Evolutionary conservation across 2,888 invertebrate species (phyloP).

Genomic region (Cantharis nigra): DNA sequence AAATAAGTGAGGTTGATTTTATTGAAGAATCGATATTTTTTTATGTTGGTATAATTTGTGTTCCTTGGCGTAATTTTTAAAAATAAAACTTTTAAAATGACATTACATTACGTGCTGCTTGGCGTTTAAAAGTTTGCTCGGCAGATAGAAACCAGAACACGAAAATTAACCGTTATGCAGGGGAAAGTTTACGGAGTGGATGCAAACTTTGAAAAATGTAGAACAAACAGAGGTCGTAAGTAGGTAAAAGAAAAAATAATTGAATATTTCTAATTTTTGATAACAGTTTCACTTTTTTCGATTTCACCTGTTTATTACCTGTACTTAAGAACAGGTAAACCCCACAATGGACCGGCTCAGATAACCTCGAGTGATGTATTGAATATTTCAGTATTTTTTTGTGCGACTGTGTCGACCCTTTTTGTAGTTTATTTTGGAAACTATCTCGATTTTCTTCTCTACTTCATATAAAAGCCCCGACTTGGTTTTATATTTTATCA

Average conservation of each 20-base stretch:
- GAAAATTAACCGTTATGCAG: constrained; percentile 7
- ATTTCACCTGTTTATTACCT: constrained; percentile 8
- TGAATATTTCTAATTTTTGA: neutral
- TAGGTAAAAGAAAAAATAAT: neutral
- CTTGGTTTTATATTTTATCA: neutral
- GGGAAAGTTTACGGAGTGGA: constrained; percentile 4
- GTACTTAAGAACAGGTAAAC: constrained; percentile 4
- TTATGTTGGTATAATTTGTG: neutral
- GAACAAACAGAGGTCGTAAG: constrained; percentile 6
- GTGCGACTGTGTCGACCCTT: neutral
- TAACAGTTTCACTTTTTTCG: neutral
- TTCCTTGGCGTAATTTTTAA: neutral
- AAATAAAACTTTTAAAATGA: neutral
- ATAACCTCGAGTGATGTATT: neutral
- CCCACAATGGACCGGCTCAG: neutral
- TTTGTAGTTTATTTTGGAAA: neutral
- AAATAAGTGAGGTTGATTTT: neutral
- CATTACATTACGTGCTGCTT: neutral
- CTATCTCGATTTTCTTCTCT: neutral
- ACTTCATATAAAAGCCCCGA: neutral
- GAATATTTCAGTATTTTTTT: neutral
- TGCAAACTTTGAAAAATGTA: constrained; percentile 9
- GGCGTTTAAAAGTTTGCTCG: neutral
- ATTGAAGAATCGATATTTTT: neutral
- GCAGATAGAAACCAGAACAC: neutral